Conservation (phyloP, 2,888 invertebrate species). For the Chymomyza procnemis region DNA sequence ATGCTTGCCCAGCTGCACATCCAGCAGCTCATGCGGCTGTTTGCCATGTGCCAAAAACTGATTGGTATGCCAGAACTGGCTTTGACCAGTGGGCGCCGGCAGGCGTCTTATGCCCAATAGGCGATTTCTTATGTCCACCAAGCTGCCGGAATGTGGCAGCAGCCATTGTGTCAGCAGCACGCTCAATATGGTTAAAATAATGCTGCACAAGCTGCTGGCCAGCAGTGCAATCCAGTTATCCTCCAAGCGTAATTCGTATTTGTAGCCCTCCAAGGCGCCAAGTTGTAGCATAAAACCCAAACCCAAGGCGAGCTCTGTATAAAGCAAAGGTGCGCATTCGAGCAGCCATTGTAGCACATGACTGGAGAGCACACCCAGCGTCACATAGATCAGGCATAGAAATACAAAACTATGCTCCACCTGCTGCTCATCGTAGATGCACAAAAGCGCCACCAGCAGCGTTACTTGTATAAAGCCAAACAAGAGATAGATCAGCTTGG, state of each 20-base stretch:
- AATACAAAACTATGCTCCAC: constrained; percentile 66
- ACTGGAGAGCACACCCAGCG: constrained; percentile 66
- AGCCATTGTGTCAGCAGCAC: constrained; percentile 54
- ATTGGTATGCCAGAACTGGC: constrained; percentile 67
- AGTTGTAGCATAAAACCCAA: constrained; percentile 54
- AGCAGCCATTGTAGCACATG: constrained; percentile 66
- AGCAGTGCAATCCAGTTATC: constrained; percentile 53
- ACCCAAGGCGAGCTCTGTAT: constrained; percentile 59
- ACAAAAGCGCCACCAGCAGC: constrained; percentile 59
- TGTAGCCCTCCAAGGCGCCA: constrained; percentile 51
- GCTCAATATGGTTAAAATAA: constrained; percentile 50
- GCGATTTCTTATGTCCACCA: constrained; percentile 70
- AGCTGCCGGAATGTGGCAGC: constrained; percentile 59
- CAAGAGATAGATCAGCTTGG: constrained; percentile 67
- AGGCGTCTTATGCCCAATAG: constrained; percentile 62
- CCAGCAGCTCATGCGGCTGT: constrained; percentile 52
- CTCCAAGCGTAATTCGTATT: constrained; percentile 53
- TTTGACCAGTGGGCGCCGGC: constrained; percentile 51
- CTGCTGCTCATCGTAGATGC: constrained; percentile 63
- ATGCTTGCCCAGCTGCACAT: constrained; percentile 56
- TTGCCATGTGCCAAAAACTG: constrained; percentile 68
- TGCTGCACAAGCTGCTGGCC: constrained; percentile 43
- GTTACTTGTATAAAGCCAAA: constrained; percentile 72
- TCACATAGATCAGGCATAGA: constrained; percentile 65
- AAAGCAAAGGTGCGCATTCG: constrained; percentile 70